Conservation (phyloP, 2,113 vertebrate genomes). For the Grantiella picta region DNA sequence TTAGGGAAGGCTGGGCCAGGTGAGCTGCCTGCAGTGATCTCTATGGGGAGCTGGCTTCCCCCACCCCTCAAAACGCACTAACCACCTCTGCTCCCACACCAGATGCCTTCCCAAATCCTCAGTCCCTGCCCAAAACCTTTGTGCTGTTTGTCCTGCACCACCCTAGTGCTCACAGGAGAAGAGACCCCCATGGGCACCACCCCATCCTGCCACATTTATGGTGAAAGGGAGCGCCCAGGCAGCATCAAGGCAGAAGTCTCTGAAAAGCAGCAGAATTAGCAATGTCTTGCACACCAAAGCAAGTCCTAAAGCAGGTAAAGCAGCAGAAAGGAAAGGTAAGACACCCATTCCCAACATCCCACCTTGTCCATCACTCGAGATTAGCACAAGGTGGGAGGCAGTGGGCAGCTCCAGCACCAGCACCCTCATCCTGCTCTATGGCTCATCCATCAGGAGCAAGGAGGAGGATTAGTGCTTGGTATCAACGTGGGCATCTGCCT, state of each 20-base stretch:
- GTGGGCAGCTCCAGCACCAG: accelerated
- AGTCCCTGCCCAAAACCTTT: not conserved
- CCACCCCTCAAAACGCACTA: not conserved
- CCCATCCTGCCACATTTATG: accelerated
- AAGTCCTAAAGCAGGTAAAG: constrained; percentile 8
- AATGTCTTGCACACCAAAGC: not conserved
- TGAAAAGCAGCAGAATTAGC: not conserved
- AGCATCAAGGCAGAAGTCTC: not conserved
- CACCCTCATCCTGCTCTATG: not conserved
- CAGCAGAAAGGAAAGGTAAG: not conserved
- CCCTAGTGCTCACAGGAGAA: not conserved
- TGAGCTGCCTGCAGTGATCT: not conserved
- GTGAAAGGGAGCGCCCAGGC: not conserved
- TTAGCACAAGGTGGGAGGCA: not conserved
- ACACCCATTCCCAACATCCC: not conserved
- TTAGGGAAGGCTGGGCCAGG: not conserved
- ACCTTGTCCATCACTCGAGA: not conserved
- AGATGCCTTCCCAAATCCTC: not conserved
- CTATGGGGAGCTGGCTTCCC: accelerated
- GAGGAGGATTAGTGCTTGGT: not conserved
- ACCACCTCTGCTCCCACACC: not conserved
- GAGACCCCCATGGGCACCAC: not conserved
- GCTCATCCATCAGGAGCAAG: not conserved
- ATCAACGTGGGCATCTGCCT: not conserved
- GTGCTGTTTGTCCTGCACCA: not conserved